A percentile compares a stretch with the other conserved stretches of the same genome.
phyloP scores from a whole-genome alignment of 2,888 invertebrate species.

The Argynnis bischoffii region DNA sequence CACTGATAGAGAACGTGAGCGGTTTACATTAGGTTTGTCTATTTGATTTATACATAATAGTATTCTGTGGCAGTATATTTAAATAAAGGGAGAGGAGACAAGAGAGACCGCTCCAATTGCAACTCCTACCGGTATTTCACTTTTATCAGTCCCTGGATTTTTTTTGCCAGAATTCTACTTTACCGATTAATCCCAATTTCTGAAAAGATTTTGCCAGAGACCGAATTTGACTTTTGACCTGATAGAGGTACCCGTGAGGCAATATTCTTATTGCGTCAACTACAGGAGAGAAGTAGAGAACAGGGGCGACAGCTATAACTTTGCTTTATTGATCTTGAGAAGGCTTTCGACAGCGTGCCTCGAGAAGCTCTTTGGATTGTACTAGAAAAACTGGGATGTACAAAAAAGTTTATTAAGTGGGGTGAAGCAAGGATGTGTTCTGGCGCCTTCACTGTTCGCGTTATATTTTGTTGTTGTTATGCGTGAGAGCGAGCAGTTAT shows the following conservation, averaged over 20 bases:
- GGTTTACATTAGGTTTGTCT: slow-evolving; percentile 36
- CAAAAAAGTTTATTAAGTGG: slow-evolving; percentile 31
- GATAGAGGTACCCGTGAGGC: slow-evolving; percentile 14
- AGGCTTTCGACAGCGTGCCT: slow-evolving; percentile 9
- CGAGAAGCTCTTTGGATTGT: slow-evolving; percentile 24
- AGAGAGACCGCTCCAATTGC: background rate
- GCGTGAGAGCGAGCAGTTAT: background rate
- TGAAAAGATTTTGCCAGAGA: background rate
- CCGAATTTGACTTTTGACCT: background rate
- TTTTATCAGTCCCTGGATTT: background rate
- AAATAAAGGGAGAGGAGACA: too few relatives aligned
- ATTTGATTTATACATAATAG: slow-evolving; percentile 30
- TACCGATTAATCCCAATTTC: background rate
- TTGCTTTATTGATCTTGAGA: slow-evolving; percentile 31
- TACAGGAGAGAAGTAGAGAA: slow-evolving; percentile 20
- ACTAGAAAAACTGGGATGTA: slow-evolving; percentile 29
- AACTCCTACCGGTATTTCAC: slow-evolving; percentile 2
- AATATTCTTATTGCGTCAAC: slow-evolving; percentile 23
- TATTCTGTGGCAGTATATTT: slow-evolving; percentile 25
- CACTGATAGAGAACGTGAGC: slow-evolving; percentile 37
- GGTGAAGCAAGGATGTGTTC: slow-evolving; percentile 30
- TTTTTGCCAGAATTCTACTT: background rate
- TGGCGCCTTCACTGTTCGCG: slow-evolving; percentile 31
- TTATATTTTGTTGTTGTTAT: slow-evolving; percentile 28
- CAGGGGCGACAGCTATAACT: slow-evolving; percentile 25